Evolutionary conservation across 2,888 invertebrate genomes (phyloP).

Genomic region (Lepetodrilus schrolli): DNA sequence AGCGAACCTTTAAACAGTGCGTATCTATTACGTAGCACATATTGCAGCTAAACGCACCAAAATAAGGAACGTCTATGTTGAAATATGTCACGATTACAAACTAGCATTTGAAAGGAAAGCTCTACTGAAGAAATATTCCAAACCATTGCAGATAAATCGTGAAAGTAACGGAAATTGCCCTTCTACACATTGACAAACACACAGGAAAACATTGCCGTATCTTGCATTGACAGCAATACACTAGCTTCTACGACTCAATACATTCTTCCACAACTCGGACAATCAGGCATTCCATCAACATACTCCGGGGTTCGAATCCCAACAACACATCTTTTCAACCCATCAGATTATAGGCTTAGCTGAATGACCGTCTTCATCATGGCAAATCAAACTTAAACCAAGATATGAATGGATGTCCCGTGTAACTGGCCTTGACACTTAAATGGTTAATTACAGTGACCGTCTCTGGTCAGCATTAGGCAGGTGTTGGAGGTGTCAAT

Average conservation of each 20-base stretch:
- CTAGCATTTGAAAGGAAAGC: no score
- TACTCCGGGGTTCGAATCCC: slow-evolving; percentile 9
- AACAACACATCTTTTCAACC: slow-evolving; percentile 11
- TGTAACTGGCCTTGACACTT: slow-evolving; percentile 21
- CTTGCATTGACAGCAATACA: no score
- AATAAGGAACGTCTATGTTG: no score
- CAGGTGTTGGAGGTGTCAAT: slow-evolving; percentile 21
- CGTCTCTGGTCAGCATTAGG: neutral
- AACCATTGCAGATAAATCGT: no score
- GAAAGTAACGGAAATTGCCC: no score
- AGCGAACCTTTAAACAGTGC: no score
- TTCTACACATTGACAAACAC: no score
- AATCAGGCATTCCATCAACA: slow-evolving; percentile 2
- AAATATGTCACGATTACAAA: no score
- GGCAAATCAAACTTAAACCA: slow-evolving; percentile 23
- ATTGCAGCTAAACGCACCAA: no score
- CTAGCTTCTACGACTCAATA: neutral
- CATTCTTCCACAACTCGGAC: neutral
- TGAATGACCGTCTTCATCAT: neutral
- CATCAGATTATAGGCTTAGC: neutral
- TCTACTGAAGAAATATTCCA: no score
- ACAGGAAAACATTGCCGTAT: no score
- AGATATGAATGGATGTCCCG: neutral
- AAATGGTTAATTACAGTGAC: slow-evolving; percentile 21
- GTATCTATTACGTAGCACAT: no score